phyloP scores from a whole-genome alignment of 2,113 vertebrate genomes.

The Pyrgilauda ruficollis region DNA sequence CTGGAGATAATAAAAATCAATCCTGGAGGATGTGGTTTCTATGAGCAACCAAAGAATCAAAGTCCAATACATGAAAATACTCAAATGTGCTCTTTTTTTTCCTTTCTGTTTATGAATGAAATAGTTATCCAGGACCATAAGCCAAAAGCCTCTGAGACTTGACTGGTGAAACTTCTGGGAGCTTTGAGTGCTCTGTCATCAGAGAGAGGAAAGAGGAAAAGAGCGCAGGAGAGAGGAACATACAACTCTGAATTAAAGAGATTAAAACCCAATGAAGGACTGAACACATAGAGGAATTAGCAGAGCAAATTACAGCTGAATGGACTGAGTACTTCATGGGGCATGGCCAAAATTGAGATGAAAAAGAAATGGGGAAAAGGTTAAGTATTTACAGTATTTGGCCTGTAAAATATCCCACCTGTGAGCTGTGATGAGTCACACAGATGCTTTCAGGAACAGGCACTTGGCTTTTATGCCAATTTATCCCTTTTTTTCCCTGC shows the following conservation, averaged over 20 bases:
- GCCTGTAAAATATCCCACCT: not conserved
- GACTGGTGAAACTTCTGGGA: not conserved
- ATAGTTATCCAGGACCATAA: not conserved
- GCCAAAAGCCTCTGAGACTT: not conserved
- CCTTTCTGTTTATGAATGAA: not conserved
- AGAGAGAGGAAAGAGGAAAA: not conserved
- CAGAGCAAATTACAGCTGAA: constrained; percentile 46
- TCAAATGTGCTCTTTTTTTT: not conserved
- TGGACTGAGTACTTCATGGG: constrained; percentile 24
- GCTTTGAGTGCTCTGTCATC: not conserved
- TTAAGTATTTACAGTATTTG: not conserved
- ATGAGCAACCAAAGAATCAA: not conserved
- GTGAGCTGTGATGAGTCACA: not conserved
- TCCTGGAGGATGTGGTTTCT: not conserved
- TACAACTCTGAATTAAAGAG: constrained; percentile 22
- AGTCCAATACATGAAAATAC: not conserved
- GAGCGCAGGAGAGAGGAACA: constrained; percentile 32
- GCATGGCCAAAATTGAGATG: not conserved
- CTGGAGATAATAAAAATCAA: constrained; percentile 31
- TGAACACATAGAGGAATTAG: not conserved
- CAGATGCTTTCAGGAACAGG: not conserved
- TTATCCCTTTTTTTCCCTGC: not conserved
- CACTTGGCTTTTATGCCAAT: not conserved
- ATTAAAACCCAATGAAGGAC: constrained; percentile 27
- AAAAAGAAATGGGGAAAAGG: not conserved